Evolutionary conservation across 2,797 vertebrate genomes (phyloP).

Genomic region (Hylomyscus alleni): DNA sequence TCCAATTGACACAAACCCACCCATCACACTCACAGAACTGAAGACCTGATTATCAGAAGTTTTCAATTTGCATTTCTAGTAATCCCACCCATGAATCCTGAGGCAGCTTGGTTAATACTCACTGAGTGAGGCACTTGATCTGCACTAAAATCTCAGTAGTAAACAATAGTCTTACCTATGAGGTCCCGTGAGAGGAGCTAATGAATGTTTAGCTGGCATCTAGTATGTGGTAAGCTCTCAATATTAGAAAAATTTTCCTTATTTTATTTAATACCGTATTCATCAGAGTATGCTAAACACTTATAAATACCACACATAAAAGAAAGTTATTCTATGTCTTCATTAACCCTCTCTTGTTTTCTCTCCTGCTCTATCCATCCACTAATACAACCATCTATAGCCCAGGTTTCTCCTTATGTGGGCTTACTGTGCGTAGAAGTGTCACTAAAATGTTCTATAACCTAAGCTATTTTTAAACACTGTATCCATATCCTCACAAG

Average conservation of each 20-base stretch:
- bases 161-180: neutral
- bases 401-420: neutral
- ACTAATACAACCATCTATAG: no score
- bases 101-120: neutral
- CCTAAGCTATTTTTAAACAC: slow-evolving; percentile 3
- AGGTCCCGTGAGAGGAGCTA: neutral
- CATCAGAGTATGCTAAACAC: neutral
- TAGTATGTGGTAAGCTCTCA: neutral
- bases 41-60: neutral
- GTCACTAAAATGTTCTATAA: neutral
- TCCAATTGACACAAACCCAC: neutral
- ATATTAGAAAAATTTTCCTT: neutral
- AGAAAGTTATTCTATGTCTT: neutral
- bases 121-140: neutral
- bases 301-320: neutral
- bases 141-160: neutral
- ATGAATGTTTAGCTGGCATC: neutral
- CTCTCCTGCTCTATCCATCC: neutral
- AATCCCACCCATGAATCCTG: neutral
- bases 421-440: neutral
- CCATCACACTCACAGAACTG: neutral
- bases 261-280: slow-evolving; percentile 1
- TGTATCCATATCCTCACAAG: neutral
- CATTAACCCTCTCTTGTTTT: neutral
- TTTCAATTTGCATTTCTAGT: neutral